These are phyloP conservation scores for Mus spretus DNA, from an alignment of 2,797 vertebrate species.

Conservation along the genomic window DNA sequence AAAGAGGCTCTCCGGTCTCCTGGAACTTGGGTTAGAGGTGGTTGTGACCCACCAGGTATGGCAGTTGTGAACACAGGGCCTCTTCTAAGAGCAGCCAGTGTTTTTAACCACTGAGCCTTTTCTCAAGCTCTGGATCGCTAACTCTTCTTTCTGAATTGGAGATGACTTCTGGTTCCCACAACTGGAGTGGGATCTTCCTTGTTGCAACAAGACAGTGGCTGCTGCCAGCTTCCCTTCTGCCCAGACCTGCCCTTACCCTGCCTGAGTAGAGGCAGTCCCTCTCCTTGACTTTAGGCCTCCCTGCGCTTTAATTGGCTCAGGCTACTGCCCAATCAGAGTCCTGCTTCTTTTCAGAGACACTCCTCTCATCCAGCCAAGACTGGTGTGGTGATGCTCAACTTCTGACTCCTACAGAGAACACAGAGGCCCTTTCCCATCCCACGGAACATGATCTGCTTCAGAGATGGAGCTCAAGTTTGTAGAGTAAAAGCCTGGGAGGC, in stretches of 20 bases:
- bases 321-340: background rate
- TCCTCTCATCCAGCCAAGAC: background rate
- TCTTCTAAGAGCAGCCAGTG: background rate
- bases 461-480: no score
- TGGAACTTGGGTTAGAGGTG: background rate
- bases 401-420: background rate
- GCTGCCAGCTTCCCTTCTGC: background rate
- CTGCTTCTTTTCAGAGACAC: background rate
- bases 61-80: background rate
- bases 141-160: background rate
- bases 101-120: background rate
- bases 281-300: background rate
- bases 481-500: background rate
- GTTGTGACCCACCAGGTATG: background rate
- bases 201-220: background rate
- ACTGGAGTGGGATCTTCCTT: background rate
- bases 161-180: background rate
- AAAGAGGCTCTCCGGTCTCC: background rate
- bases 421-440: background rate
- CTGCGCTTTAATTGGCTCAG: background rate
- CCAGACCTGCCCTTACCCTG: background rate
- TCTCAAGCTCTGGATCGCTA: background rate
- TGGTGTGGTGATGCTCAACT: background rate
- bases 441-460: no score
- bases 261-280: background rate